Evolutionary conservation across 2,113 vertebrate genomes (phyloP).

Genomic region (Oryctolagus cuniculus): DNA sequence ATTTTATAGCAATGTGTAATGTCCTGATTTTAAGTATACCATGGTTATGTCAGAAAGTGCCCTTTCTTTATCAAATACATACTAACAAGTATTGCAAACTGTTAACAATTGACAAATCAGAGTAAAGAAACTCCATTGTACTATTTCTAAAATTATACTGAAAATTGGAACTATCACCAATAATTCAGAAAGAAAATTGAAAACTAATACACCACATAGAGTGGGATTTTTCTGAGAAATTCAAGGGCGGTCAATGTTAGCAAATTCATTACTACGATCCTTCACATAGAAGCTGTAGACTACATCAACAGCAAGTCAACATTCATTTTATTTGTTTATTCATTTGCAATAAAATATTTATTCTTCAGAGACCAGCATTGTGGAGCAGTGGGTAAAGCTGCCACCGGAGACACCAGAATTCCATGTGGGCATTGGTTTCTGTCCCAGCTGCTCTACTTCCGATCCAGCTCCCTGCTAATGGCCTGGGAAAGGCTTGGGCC

Average conservation of each 20-base stretch:
- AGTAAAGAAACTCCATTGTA: neutral
- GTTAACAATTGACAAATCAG: neutral
- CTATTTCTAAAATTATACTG: neutral
- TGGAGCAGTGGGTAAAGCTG: too few relatives aligned
- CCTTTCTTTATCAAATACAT: neutral
- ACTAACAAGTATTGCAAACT: neutral
- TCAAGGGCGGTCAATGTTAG: neutral
- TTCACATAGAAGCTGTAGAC: neutral
- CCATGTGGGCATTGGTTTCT: too few relatives aligned
- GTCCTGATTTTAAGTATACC: neutral
- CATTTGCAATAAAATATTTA: neutral
- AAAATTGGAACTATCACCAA: neutral
- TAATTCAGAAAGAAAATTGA: neutral
- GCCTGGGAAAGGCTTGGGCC: too few relatives aligned
- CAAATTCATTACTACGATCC: neutral
- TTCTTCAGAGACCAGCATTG: neutral
- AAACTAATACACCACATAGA: neutral
- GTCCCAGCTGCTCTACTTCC: too few relatives aligned
- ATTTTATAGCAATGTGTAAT: neutral
- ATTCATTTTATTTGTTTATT: neutral
- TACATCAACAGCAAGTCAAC: neutral
- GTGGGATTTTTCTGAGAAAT: neutral
- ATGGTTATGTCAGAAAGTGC: neutral
- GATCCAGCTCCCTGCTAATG: too few relatives aligned
- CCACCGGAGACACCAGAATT: too few relatives aligned